A percentile compares a stretch with the other conserved stretches of the same genome.
Conservation (phyloP, 2,888 invertebrate genomes). For the Cephus spinipes region DNA sequence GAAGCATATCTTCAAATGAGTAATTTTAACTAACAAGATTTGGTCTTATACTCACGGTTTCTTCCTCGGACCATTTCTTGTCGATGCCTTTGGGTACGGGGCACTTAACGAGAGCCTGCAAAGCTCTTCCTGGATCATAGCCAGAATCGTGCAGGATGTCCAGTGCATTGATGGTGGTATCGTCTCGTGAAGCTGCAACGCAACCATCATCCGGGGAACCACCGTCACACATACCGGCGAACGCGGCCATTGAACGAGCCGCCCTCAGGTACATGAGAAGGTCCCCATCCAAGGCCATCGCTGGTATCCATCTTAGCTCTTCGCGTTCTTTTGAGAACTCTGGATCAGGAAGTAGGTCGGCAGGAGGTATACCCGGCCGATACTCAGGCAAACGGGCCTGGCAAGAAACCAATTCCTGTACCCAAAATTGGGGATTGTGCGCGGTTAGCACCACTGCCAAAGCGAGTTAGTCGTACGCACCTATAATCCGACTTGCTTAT, state of each 20-base stretch:
- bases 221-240: constrained; percentile 99
- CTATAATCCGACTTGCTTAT: constrained; percentile 55
- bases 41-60: constrained; percentile 73
- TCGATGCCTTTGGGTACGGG: constrained; percentile 97
- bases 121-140: constrained; percentile 95
- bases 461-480: constrained; percentile 57
- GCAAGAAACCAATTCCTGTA: constrained; percentile 66
- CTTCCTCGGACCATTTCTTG: constrained; percentile 98
- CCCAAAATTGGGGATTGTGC: constrained; percentile 60
- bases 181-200: constrained; percentile 95
- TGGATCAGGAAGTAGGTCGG: constrained; percentile 67
- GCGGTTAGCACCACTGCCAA: constrained; percentile 63
- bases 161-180: constrained; percentile 96
- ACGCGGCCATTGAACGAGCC: constrained; percentile 97
- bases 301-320: constrained; percentile 94
- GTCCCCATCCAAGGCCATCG: constrained; percentile 92
- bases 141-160: constrained; percentile 96
- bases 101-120: constrained; percentile 96
- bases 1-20: not conserved
- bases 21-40: constrained; percentile 8
- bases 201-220: constrained; percentile 97
- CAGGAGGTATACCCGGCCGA: constrained; percentile 65
- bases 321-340: constrained; percentile 76
- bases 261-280: constrained; percentile 97
- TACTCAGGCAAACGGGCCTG: constrained; percentile 76